Evolutionary conservation across 2,113 vertebrate genomes (phyloP).

Genomic region (Halichoerus grypus): DNA sequence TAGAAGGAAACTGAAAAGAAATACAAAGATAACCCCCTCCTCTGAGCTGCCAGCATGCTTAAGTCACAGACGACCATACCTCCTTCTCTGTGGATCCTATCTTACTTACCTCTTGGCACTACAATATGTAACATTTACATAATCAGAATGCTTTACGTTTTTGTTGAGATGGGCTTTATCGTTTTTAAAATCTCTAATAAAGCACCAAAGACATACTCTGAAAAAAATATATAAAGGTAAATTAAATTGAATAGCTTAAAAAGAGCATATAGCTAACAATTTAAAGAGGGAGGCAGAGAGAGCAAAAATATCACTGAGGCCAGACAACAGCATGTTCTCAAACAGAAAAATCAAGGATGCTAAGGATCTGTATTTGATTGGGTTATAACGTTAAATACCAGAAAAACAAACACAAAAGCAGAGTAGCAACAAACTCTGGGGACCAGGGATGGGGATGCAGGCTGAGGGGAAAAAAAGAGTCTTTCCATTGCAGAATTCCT

Average conservation of each 20-base stretch:
- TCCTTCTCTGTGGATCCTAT: background rate
- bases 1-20: conserved; percentile 30
- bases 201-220: background rate
- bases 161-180: background rate
- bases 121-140: background rate
- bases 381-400: background rate
- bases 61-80: background rate
- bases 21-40: background rate
- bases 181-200: conserved; percentile 7
- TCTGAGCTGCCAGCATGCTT: background rate
- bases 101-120: background rate
- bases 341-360: background rate
- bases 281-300: background rate
- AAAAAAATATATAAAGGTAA: background rate
- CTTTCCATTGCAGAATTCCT: background rate
- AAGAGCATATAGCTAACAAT: background rate
- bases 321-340: background rate
- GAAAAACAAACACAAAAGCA: background rate
- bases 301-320: background rate
- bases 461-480: background rate
- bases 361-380: background rate
- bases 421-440: too few relatives aligned
- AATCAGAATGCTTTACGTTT: background rate
- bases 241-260: background rate
- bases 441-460: background rate